Percentiles rank a stretch among this genome's conserved stretches.
phyloP scores from a whole-genome alignment of 1,140 invertebrate species.

The Zelostemma sp. region DNA sequence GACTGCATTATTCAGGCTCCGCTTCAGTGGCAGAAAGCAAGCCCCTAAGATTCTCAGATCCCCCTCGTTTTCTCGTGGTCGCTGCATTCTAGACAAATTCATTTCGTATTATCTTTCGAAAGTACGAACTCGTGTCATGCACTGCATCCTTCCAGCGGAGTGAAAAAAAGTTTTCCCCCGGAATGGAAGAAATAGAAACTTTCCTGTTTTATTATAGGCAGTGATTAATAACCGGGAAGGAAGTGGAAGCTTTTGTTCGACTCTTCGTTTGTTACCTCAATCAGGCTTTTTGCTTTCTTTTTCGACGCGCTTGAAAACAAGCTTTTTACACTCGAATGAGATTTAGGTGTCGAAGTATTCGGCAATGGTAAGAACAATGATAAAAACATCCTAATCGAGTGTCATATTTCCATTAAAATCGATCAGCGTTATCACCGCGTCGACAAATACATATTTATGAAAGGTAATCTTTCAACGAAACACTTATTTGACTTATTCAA shows the following conservation, averaged over 20 bases:
- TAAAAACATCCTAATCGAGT: no score
- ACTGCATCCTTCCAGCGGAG: constrained; percentile 9
- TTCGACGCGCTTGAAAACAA: no score
- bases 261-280: no score
- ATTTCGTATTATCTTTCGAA: constrained; percentile 43
- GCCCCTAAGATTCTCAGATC: constrained; percentile 35
- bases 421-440: no score
- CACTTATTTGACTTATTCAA: no score
- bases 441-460: no score
- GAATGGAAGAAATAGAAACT: constrained; percentile 12
- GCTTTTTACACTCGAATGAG: no score
- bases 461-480: no score
- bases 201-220: constrained; percentile 6
- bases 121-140: constrained; percentile 40
- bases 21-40: constrained; percentile 40
- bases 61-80: constrained; percentile 19
- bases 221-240: constrained; percentile 5
- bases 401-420: no score
- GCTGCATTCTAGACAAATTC: constrained; percentile 43
- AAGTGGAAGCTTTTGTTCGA: neutral
- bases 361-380: no score
- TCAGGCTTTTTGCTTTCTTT: no score
- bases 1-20: constrained; percentile 68
- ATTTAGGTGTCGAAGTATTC: no score
- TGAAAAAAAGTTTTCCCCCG: constrained; percentile 20